Evolutionary conservation across 2,888 invertebrate genomes (phyloP).

Genomic region (Trichogramma evanescens): DNA sequence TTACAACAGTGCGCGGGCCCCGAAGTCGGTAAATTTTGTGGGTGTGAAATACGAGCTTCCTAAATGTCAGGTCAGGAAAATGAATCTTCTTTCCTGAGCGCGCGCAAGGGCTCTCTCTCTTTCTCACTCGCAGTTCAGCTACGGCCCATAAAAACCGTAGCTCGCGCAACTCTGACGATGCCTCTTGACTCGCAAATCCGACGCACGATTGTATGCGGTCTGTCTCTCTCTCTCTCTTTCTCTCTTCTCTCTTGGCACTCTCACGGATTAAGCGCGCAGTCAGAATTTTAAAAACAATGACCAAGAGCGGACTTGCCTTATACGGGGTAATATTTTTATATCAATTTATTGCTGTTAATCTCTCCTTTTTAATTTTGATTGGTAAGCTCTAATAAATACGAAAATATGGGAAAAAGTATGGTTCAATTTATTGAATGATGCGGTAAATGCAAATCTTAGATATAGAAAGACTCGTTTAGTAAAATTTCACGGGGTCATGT

Average conservation of each 20-base stretch:
- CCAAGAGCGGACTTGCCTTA: no score
- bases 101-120: neutral
- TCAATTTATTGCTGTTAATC: no score
- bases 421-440: no score
- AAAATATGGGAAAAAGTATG: no score
- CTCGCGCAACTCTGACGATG: neutral
- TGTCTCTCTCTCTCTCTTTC: neutral
- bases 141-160: conserved; percentile 22
- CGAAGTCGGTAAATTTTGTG: conserved; percentile 24
- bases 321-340: no score
- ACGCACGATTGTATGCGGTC: conserved; percentile 2
- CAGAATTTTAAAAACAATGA: no score
- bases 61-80: conserved; percentile 23
- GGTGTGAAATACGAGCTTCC: conserved; percentile 28
- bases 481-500: no score
- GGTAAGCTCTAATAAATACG: no score
- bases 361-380: no score
- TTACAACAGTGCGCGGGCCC: neutral
- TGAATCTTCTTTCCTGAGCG: conserved; percentile 14
- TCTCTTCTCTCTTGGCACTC: neutral
- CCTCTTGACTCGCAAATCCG: conserved; percentile 20
- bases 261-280: no score
- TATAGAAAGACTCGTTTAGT: no score
- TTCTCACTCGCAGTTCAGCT: neutral
- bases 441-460: no score